Percentiles rank a stretch among this genome's conserved stretches.
These are phyloP conservation scores for Paralichthys olivaceus DNA, from an alignment of 2,113 vertebrate species.

Conservation along the genomic window DNA sequence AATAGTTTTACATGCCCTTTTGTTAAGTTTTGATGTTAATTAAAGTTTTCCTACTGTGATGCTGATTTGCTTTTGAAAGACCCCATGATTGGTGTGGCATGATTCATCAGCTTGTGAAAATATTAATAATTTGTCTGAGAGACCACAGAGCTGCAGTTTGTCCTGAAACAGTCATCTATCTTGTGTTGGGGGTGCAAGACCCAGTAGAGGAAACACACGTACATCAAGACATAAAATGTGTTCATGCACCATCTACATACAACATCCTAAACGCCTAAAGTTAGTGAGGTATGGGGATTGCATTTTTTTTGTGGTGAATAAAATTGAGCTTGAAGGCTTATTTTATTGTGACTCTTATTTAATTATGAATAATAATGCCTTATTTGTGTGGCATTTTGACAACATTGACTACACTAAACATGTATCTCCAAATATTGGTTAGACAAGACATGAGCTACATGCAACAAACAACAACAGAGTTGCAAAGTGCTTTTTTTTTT, in stretches of 20 bases:
- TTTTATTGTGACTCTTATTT: no score
- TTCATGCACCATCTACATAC: constrained; percentile 1
- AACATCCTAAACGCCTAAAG: neutral
- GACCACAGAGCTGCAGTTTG: neutral
- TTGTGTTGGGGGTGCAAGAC: constrained; percentile 51
- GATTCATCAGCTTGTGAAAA: constrained; percentile 32
- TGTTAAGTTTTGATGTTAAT: neutral
- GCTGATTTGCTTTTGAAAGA: constrained; percentile 59
- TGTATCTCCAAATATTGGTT: neutral
- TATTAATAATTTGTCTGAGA: neutral
- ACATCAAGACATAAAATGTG: constrained; percentile 51
- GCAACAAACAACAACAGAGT: constrained; percentile 65
- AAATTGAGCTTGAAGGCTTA: neutral
- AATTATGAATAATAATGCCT: neutral
- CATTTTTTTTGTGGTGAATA: neutral
- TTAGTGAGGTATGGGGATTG: neutral
- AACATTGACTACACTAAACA: constrained; percentile 13
- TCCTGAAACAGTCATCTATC: neutral
- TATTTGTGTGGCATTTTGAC: neutral
- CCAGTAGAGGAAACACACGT: constrained; percentile 58
- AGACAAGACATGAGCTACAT: constrained; percentile 61
- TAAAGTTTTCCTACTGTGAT: neutral
- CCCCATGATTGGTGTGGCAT: neutral
- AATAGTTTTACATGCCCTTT: neutral
- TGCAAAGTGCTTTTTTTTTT: constrained; percentile 70